Conservation (phyloP, 2,888 invertebrate genomes). For the Didymodactylos carnosus region DNA sequence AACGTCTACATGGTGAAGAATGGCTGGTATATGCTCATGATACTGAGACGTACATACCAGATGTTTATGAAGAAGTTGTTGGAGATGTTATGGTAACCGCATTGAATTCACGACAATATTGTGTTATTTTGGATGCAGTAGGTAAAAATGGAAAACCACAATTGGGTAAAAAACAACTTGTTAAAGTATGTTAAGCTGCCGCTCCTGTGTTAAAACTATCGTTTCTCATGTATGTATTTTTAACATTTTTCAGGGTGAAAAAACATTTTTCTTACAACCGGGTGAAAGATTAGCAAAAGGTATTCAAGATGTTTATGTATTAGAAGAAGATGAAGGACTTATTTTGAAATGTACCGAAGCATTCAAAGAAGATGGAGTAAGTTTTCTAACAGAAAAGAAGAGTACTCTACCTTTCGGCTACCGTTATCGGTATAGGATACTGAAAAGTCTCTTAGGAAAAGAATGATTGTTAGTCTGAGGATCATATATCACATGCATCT, state of each 20-base stretch:
- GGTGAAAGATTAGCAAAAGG: slow-evolving; percentile 22
- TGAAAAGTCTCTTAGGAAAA: too few species aligned
- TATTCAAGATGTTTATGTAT: slow-evolving; percentile 21
- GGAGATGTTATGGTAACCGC: slow-evolving; percentile 19
- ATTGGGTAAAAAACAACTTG: slow-evolving; percentile 20
- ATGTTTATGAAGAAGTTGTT: slow-evolving; percentile 24
- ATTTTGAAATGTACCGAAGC: slow-evolving; percentile 22
- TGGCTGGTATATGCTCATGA: slow-evolving; percentile 25
- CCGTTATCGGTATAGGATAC: too few species aligned
- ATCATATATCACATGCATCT: background rate
- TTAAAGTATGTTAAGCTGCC: background rate
- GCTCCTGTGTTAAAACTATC: background rate
- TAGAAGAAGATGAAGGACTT: slow-evolving; percentile 24
- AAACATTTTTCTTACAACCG: slow-evolving; percentile 25
- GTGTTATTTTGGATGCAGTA: slow-evolving; percentile 22
- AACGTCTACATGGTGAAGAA: slow-evolving; percentile 24
- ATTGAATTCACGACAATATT: slow-evolving; percentile 22
- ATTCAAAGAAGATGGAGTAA: slow-evolving; percentile 18
- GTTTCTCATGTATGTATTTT: background rate
- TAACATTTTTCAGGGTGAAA: slow-evolving; percentile 19
- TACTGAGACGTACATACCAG: slow-evolving; percentile 21
- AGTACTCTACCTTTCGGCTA: too few species aligned
- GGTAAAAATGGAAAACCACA: slow-evolving; percentile 20
- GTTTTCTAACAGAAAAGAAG: too few species aligned
- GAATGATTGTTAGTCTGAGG: background rate